phyloP scores from a whole-genome alignment of 2,113 vertebrate species.

The Nothobranchius furzeri region DNA sequence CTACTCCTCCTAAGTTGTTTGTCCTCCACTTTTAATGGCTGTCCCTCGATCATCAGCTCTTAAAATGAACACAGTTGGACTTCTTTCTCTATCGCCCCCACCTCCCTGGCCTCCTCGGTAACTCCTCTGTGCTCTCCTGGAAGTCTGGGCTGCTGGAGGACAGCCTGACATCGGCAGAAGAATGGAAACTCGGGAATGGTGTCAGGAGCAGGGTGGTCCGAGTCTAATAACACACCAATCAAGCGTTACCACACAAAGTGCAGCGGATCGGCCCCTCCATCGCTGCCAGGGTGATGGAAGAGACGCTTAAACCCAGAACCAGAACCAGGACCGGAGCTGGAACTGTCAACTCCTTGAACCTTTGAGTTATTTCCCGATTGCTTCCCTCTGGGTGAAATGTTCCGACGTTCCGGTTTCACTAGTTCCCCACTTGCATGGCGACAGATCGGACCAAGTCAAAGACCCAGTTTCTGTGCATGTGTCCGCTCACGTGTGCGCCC shows the following conservation, averaged over 20 bases:
- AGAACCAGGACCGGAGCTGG: slow-evolving; percentile 11
- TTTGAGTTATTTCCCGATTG: slow-evolving; percentile 26
- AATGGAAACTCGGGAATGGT: slow-evolving; percentile 65
- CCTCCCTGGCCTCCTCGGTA: slow-evolving; percentile 18
- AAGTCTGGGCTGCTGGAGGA: slow-evolving; percentile 51
- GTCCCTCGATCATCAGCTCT: slow-evolving; percentile 70
- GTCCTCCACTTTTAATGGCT: slow-evolving; percentile 69
- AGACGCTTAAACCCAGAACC: slow-evolving; percentile 9
- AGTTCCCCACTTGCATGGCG: slow-evolving; percentile 2
- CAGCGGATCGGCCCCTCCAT: slow-evolving; percentile 23
- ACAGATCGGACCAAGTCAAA: slow-evolving; percentile 54
- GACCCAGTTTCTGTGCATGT: slow-evolving; percentile 23
- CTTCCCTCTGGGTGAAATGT: slow-evolving; percentile 22
- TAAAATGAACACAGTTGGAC: slow-evolving; percentile 73
- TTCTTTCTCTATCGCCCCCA: slow-evolving; percentile 40
- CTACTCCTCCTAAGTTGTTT: slow-evolving; percentile 65
- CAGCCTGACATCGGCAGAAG: slow-evolving; percentile 45
- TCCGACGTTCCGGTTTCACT: slow-evolving; percentile 11
- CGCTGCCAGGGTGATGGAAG: slow-evolving; percentile 21
- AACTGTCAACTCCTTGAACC: slow-evolving; percentile 14
- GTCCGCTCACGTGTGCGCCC: slow-evolving; percentile 1
- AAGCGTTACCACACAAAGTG: slow-evolving; percentile 55
- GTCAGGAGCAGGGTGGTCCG: slow-evolving; percentile 64
- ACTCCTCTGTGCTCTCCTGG: slow-evolving; percentile 21
- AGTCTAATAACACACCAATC: slow-evolving; percentile 66